These are phyloP conservation scores for Neoaliturus tenellus DNA, from an alignment of 2,888 invertebrate genomes.

Conservation along the genomic window DNA sequence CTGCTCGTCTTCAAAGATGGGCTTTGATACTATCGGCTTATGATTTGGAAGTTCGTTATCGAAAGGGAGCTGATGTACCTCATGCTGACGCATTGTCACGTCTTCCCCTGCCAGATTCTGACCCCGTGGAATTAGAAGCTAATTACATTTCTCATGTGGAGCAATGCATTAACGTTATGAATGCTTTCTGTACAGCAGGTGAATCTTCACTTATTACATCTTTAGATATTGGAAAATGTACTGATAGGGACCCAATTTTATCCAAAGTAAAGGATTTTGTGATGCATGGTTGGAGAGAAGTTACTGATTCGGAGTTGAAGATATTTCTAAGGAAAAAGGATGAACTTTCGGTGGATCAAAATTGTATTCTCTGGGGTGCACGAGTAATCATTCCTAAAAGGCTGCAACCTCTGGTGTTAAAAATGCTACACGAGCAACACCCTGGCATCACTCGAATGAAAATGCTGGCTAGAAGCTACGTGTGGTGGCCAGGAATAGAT, in stretches of 20 bases:
- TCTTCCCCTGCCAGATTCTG: slow-evolving; percentile 1
- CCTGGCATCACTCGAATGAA: slow-evolving; percentile 17
- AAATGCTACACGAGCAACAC: slow-evolving; percentile 24
- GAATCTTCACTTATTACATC: too few species aligned
- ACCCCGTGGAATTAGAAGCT: neutral
- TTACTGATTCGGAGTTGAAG: neutral
- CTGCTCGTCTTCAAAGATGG: slow-evolving; percentile 51
- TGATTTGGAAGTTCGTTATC: slow-evolving; percentile 24
- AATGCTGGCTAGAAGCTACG: slow-evolving; percentile 39
- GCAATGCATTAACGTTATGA: neutral
- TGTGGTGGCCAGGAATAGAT: slow-evolving; percentile 45
- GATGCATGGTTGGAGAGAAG: slow-evolving; percentile 17
- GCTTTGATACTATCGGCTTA: slow-evolving; percentile 45
- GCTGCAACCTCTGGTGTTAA: neutral
- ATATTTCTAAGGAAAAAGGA: neutral
- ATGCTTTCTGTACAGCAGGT: too few species aligned
- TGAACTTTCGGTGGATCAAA: slow-evolving; percentile 24
- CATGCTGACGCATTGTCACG: slow-evolving; percentile 44
- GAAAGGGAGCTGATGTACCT: slow-evolving; percentile 34
- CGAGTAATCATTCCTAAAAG: slow-evolving; percentile 19
- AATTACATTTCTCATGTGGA: neutral
- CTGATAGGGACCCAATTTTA: slow-evolving; percentile 2
- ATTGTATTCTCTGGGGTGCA: slow-evolving; percentile 34
- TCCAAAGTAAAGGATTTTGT: slow-evolving; percentile 28
- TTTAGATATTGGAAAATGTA: neutral